Percentiles rank a stretch among this genome's conserved stretches.
These are phyloP conservation scores for Myzus persicae DNA, from an alignment of 1,140 invertebrate genomes.

Conservation along the genomic window DNA sequence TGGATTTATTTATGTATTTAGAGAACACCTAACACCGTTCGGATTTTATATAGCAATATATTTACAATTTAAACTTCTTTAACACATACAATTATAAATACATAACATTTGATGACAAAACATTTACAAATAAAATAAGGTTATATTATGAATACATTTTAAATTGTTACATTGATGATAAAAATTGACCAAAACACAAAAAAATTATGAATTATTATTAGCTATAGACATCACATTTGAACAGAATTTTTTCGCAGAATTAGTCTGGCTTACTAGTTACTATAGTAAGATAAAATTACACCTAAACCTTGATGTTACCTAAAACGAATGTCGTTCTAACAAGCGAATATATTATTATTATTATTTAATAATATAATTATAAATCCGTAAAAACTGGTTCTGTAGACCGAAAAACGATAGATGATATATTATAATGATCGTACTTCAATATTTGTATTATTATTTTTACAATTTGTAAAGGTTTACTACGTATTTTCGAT, in stretches of 20 bases:
- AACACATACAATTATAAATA: neutral
- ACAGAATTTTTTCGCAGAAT: neutral
- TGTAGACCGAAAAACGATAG: neutral
- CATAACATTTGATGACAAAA: neutral
- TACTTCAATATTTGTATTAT: neutral
- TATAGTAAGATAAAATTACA: neutral
- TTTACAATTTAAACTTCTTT: conserved; percentile 12
- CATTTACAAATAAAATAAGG: neutral
- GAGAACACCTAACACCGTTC: neutral
- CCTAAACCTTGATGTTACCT: neutral
- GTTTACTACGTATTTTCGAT: neutral
- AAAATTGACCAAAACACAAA: neutral
- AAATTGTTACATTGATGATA: neutral
- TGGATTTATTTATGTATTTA: neutral
- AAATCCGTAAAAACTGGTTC: neutral
- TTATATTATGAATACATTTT: neutral
- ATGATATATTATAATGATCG: neutral
- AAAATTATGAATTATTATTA: neutral
- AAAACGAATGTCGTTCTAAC: neutral
- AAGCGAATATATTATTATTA: neutral
- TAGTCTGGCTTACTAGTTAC: neutral
- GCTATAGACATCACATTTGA: neutral
- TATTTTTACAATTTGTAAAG: neutral
- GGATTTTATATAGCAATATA: neutral
- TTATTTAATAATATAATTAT: neutral